These are phyloP conservation scores for Trogon surrucura DNA, from an alignment of 2,113 vertebrate genomes.

Conservation along the genomic window DNA sequence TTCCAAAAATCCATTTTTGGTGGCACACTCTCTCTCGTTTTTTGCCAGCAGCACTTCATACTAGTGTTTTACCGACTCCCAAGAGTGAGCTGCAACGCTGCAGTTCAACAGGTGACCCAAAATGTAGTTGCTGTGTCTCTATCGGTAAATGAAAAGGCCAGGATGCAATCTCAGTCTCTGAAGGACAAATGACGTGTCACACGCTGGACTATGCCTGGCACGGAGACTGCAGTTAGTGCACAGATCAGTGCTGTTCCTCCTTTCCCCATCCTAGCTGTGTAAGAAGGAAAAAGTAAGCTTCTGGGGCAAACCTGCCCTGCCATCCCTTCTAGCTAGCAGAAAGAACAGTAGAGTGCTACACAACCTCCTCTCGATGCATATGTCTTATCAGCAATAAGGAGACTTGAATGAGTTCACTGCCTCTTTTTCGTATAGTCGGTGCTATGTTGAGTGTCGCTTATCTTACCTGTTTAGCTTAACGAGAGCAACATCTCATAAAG, in stretches of 20 bases:
- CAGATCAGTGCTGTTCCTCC: not conserved
- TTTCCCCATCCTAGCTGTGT: not conserved
- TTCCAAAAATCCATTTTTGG: not conserved
- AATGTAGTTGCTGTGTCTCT: not conserved
- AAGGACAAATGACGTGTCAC: not conserved
- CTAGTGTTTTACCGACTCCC: not conserved
- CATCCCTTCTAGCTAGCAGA: not conserved
- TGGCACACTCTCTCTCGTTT: not conserved
- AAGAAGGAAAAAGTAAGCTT: not conserved
- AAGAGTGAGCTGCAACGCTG: accelerated
- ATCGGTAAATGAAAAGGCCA: not conserved
- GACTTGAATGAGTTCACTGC: not conserved
- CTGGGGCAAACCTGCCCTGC: not conserved
- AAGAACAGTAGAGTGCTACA: not conserved
- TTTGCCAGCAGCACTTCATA: not conserved
- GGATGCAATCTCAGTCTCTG: not conserved
- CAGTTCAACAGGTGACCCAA: not conserved
- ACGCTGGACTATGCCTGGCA: not conserved
- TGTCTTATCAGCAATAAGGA: not conserved
- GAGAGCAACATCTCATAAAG: not conserved
- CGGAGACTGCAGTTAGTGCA: not conserved
- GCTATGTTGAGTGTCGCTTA: not conserved
- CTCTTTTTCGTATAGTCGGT: not conserved
- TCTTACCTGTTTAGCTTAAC: not conserved
- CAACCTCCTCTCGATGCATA: not conserved